Base-by-base conservation (phyloP, 2,888 invertebrate genomes). In the Pseudococcus jackbeardsleyi region DNA sequence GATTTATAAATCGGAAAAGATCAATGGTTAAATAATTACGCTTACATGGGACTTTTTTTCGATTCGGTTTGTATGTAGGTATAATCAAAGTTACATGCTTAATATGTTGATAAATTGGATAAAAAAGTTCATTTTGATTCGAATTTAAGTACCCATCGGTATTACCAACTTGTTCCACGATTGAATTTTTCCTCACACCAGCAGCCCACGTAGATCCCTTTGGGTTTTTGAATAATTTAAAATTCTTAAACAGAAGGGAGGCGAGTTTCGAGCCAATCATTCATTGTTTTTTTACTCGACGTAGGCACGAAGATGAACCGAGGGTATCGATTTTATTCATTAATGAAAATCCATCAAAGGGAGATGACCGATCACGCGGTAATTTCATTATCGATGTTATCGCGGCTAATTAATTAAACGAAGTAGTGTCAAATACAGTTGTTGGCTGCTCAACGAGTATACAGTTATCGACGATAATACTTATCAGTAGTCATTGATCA, bases 1-100 rank as follows among this genome's bases (percentile, higher is more conserved):
- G 77, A 77, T 77, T 77, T 77, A 77, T 77, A 77, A 77, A 77
- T 77, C 77, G 77, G 77, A 77, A 77, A 77, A 77, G 77, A 77
- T 77, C 77, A 77, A 77, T 77, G 77, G 77, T 77, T 77, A 77
- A 77, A 77, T 77, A 77, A 77, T 77, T 77, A 77, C 22, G 39
- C 17, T 19, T 77, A 77, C 64, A 22, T 64, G 19, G 22, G n/a
- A 64, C 8, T 64, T 64, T 64, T 64, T 50, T 50, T 50, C 15
- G 46, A 3, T 33, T 50, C 15, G 50, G 17, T 50, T 50, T 12
- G 46, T 50, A 15, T 11, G 17, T 50, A 50, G 1, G n/a, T n/a
- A 2, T 33, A 33, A 33, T 33, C 26, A 12, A 15, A 50, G 50
- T 12, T 12, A 50, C 50, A 50, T 50, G 50, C 50, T 17, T 50